Conservation (phyloP, 2,888 invertebrate species). For the Lobophora halterata region DNA sequence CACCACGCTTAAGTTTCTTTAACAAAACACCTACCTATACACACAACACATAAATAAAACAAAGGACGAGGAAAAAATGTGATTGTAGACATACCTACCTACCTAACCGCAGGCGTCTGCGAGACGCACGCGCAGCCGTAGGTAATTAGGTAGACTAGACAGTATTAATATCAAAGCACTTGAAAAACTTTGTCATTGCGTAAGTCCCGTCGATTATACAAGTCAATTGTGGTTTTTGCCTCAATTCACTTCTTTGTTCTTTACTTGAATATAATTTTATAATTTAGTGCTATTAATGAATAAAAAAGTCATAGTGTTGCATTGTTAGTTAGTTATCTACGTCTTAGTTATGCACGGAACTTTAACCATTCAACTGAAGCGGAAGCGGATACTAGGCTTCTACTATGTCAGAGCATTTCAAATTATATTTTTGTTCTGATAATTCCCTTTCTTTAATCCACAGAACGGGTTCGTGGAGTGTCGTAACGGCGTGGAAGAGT, state of each 20-base stretch:
- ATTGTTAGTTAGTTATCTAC: too few relatives aligned
- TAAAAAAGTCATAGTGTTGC: too few relatives aligned
- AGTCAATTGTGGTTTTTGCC: constrained; percentile 17
- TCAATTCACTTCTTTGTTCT: constrained; percentile 15
- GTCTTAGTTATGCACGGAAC: too few relatives aligned
- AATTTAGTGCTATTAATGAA: too few relatives aligned
- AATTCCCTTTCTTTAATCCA: constrained; percentile 19
- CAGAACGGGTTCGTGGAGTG: constrained; percentile 95
- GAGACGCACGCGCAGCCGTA: constrained; percentile 6
- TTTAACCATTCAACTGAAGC: too few relatives aligned
- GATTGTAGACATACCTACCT: constrained; percentile 32
- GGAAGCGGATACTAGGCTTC: too few relatives aligned
- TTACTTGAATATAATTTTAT: too few relatives aligned
- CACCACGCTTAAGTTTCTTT: constrained; percentile 11
- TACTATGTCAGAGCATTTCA: too few relatives aligned
- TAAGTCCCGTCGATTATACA: constrained; percentile 16
- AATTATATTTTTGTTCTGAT: neutral
- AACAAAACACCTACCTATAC: constrained; percentile 5
- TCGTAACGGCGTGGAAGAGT: constrained; percentile 84
- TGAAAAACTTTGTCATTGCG: constrained; percentile 15
- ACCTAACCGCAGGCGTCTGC: constrained; percentile 30
- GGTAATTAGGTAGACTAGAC: constrained; percentile 20
- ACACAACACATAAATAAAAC: constrained; percentile 28
- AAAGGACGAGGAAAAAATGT: constrained; percentile 40
- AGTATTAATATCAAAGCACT: constrained; percentile 19